Percentiles rank a stretch among this genome's conserved stretches.
Evolutionary conservation across 2,888 invertebrate genomes (phyloP).

Genomic region (Cantharis flavilabris): DNA sequence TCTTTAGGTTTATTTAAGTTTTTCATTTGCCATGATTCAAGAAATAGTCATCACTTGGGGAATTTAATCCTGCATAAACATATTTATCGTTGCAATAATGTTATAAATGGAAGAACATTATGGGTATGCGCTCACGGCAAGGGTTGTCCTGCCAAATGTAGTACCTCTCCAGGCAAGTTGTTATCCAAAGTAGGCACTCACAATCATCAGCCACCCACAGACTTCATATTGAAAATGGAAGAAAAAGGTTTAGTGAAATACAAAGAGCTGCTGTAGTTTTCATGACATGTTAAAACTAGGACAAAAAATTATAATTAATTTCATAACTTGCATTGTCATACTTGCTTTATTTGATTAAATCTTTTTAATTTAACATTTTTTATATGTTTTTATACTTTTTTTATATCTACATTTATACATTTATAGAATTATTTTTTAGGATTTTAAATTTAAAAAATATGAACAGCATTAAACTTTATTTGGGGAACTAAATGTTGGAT

Average conservation of each 20-base stretch:
- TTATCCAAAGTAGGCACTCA: constrained; percentile 41
- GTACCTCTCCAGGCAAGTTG: constrained; percentile 41
- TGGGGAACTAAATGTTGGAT: no score
- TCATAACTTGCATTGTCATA: no score
- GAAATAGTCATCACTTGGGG: neutral
- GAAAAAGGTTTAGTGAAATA: constrained; percentile 30
- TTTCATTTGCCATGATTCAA: constrained; percentile 22
- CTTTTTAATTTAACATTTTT: no score
- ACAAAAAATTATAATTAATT: neutral
- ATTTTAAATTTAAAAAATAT: no score
- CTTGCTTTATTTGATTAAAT: no score
- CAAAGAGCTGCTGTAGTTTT: constrained; percentile 10
- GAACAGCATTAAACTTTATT: no score
- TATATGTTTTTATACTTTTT: no score
- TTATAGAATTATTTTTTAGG: no score
- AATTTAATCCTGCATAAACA: constrained; percentile 43
- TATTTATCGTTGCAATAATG: constrained; percentile 40
- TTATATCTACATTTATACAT: no score
- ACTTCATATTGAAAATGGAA: constrained; percentile 34
- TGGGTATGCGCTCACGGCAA: constrained; percentile 41
- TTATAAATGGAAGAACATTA: constrained; percentile 32
- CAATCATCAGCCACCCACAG: constrained; percentile 38
- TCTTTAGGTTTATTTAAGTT: constrained; percentile 41
- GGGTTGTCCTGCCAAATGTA: constrained; percentile 43
- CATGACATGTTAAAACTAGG: neutral